phyloP scores from a whole-genome alignment of 1,140 invertebrate genomes.

The Stenopsyche tienmushanensis region DNA sequence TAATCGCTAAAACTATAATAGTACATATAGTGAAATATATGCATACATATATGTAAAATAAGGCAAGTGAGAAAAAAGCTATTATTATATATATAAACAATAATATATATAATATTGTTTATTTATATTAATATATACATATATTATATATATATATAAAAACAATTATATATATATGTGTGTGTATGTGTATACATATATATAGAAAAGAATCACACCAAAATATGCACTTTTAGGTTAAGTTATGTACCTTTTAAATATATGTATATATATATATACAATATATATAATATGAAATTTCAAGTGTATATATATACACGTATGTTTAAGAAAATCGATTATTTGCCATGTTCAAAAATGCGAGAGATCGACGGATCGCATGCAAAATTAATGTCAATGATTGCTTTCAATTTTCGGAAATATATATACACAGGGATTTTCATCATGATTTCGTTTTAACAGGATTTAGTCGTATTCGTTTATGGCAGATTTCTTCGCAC shows the following conservation, averaged over 20 bases:
- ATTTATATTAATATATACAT: conserved; percentile 7
- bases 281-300: conserved; percentile 16
- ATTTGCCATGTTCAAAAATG: no score
- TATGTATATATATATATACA: conserved; percentile 10
- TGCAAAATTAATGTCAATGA: no score
- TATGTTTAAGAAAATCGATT: not conserved
- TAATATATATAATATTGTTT: conserved; percentile 1
- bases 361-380: no score
- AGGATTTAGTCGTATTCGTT: no score
- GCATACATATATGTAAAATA: conserved; percentile 10
- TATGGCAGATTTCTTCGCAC: no score
- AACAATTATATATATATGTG: not conserved
- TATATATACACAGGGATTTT: no score
- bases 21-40: conserved; percentile 22
- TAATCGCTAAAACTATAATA: conserved; percentile 27
- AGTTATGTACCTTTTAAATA: conserved; percentile 11
- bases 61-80: conserved; percentile 24
- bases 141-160: no score
- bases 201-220: not conserved
- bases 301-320: not conserved
- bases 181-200: not conserved
- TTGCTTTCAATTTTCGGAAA: no score
- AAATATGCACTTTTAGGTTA: conserved; percentile 8
- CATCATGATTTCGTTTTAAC: no score
- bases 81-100: conserved; percentile 18